Conservation (phyloP, 2,113 vertebrate genomes). For the Solea senegalensis region DNA sequence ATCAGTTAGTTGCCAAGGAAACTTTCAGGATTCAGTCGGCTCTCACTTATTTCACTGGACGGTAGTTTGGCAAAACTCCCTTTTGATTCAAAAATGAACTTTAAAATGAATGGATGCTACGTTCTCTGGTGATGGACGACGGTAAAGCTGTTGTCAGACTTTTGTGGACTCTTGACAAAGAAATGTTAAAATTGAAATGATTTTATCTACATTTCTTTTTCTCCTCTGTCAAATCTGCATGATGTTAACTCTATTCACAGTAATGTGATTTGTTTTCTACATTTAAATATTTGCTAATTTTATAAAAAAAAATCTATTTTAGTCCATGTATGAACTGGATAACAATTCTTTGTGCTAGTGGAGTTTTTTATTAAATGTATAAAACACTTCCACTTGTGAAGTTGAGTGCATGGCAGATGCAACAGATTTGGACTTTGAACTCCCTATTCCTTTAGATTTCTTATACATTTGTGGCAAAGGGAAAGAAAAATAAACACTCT, state of each 20-base stretch:
- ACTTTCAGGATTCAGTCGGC: constrained; percentile 25
- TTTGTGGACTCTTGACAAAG: constrained; percentile 23
- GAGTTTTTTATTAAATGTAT: constrained; percentile 13
- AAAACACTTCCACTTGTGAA: constrained; percentile 1
- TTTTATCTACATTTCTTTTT: constrained; percentile 25
- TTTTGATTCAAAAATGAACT: not conserved
- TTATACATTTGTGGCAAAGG: not conserved
- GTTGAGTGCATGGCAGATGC: not conserved
- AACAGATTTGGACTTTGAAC: not conserved
- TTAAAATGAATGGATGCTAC: constrained; percentile 9
- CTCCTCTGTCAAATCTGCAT: constrained; percentile 49
- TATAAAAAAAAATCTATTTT: constrained; percentile 28
- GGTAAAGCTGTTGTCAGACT: constrained; percentile 30
- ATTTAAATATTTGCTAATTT: constrained; percentile 39
- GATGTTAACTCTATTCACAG: constrained; percentile 27
- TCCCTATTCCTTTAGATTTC: not conserved
- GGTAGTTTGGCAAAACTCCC: not conserved
- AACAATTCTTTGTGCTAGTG: constrained; percentile 23
- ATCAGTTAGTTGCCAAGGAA: constrained; percentile 24
- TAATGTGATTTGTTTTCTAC: constrained; percentile 16
- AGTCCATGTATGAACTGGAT: constrained; percentile 31
- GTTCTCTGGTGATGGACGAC: constrained; percentile 8
- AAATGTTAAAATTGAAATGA: constrained; percentile 26
- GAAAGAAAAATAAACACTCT: not conserved
- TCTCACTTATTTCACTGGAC: constrained; percentile 1